Percentiles rank a stretch among this genome's conserved stretches.
phyloP scores from a whole-genome alignment of 2,113 vertebrate species.

The Xenopus laevis region DNA sequence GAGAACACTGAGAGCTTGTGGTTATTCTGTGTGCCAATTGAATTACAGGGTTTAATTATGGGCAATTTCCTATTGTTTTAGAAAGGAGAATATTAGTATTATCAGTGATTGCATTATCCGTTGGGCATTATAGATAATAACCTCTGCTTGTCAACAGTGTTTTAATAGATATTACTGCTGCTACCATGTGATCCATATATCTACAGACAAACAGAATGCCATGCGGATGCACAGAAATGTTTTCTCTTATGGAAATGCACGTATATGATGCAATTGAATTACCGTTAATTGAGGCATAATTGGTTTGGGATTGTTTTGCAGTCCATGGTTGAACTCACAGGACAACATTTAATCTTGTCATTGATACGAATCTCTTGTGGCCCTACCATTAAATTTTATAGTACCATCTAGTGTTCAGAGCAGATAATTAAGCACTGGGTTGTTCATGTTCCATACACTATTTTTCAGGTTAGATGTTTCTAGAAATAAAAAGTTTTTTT shows the following conservation, averaged over 20 bases:
- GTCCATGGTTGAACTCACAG: no score
- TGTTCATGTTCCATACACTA: no score
- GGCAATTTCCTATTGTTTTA: constrained; percentile 32
- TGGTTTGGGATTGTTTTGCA: no score
- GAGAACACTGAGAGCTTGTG: constrained; percentile 13
- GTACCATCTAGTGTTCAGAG: no score
- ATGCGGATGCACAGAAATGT: background rate
- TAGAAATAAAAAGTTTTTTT: no score
- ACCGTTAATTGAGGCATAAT: no score
- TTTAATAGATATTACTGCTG: constrained; percentile 14
- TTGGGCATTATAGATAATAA: background rate
- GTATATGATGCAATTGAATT: no score
- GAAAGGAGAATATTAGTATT: constrained; percentile 5
- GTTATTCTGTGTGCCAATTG: constrained; percentile 15
- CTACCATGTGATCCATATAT: background rate
- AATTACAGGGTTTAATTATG: constrained; percentile 30
- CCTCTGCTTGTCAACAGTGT: background rate
- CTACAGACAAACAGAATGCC: background rate
- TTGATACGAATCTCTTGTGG: no score
- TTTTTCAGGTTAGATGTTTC: no score
- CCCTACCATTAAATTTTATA: no score
- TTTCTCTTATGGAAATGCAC: background rate
- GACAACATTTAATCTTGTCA: background rate
- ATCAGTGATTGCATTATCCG: constrained; percentile 8
- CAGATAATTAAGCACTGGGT: no score